Base-by-base conservation (phyloP, 2,113 vertebrate genomes). In the Heterocephalus glaber region DNA sequence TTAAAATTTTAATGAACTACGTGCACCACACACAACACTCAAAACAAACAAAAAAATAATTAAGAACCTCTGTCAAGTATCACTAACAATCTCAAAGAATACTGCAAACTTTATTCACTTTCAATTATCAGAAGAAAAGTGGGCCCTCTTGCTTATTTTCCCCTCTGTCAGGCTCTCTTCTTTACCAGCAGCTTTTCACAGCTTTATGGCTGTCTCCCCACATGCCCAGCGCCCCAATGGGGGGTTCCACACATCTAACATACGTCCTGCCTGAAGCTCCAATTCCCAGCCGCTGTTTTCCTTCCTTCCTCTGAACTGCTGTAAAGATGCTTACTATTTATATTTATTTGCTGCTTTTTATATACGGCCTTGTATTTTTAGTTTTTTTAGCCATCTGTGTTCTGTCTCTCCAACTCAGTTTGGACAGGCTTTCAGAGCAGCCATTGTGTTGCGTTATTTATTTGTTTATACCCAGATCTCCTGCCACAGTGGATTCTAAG, bases 321-420 rank as follows among this genome's bases (percentile, higher is more conserved):
- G 20, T 72, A 89, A 76, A 54, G 93, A 94, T 79, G 85, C 90
- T 58, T 91, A 95, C 97, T 97, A 96, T 97, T 97, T 97, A 86
- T 97, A 97, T 93, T 95, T 95, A 96, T 87, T 94, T 83, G 92
- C 49, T 93, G 96, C 97, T 97, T 98, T 98, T 97, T 96, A 96
- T 98, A 96, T 49, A 82, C 88, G 30, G 72, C 56, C 87, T 92
- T 93, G 54, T 97, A 98, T 98, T 97, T 98, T 98, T 97, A 97
- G 96, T 96, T 95, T 95, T 96, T 95, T 92, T 91, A 79, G 84
- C 87, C 95, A 93, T 96, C 96, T 97, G 93, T 93, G 87, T 92
- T 95, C 84, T 95, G 96, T 96, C 94, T 94, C 90, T 82, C 33
- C 74, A 79, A 58, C 68, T 94, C 76, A 79, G 41, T 95, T 86